These are phyloP conservation scores for Volucella zonaria DNA, from an alignment of 2,888 invertebrate species.

Conservation along the genomic window DNA sequence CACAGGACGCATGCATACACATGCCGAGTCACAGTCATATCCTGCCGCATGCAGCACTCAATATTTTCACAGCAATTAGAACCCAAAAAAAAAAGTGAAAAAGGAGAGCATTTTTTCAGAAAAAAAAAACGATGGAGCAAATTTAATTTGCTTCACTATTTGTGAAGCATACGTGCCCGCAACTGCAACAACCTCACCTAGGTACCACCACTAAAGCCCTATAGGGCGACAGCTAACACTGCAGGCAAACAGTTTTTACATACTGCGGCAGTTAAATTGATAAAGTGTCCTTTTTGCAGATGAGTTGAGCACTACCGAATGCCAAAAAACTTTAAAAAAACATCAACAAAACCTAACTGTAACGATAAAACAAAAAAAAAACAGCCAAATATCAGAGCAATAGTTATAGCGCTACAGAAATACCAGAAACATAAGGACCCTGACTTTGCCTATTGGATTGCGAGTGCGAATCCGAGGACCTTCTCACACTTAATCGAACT, in stretches of 20 bases:
- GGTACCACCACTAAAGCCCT: conserved; percentile 9
- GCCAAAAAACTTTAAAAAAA: conserved; percentile 35
- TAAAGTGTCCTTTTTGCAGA: conserved; percentile 74
- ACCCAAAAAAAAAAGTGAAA: conserved; percentile 25
- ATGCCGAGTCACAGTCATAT: conserved; percentile 32
- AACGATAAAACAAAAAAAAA: conserved; percentile 1
- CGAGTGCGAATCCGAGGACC: neutral
- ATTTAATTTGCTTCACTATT: conserved; percentile 70
- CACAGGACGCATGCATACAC: conserved; percentile 3
- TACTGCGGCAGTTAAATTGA: conserved; percentile 73
- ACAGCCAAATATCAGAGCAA: neutral
- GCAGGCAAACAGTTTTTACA: conserved; percentile 71
- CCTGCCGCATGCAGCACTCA: conserved; percentile 18
- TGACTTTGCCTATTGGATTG: too few relatives aligned
- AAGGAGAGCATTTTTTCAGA: neutral
- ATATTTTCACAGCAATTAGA: conserved; percentile 59
- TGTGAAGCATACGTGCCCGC: conserved; percentile 58
- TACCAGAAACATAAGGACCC: too few relatives aligned
- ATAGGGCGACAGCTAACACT: conserved; percentile 45
- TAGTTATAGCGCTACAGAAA: conserved; percentile 4
- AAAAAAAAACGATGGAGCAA: conserved; percentile 43
- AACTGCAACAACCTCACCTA: conserved; percentile 62
- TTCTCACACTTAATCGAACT: neutral
- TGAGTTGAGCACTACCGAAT: conserved; percentile 56
- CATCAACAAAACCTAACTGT: neutral